A percentile compares a stretch with the other conserved stretches of the same genome.
Evolutionary conservation across 2,113 vertebrate species (phyloP).

Genomic region (Psammodynastes pulverulentus): DNA sequence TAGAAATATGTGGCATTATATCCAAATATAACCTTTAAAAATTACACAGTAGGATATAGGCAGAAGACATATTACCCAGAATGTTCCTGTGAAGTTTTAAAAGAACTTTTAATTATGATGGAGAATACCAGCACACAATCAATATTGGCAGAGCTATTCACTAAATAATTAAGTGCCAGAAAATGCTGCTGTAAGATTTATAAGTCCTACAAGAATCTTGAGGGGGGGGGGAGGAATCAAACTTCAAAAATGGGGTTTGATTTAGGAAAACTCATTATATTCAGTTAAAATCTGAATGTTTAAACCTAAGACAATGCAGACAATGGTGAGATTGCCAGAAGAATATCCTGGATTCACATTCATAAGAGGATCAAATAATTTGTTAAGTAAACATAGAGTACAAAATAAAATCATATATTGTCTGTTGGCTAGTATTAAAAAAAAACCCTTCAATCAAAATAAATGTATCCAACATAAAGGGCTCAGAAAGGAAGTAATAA

Average conservation of each 20-base stretch:
- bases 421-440: slow-evolving; percentile 24
- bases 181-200: neutral
- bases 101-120: neutral
- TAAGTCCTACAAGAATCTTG: neutral
- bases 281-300: neutral
- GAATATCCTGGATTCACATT: neutral
- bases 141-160: neutral
- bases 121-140: neutral
- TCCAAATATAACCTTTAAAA: neutral
- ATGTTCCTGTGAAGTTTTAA: neutral
- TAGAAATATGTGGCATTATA: neutral
- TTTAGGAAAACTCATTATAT: neutral
- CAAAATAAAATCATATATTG: neutral
- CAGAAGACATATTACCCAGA: neutral
- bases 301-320: slow-evolving; percentile 23
- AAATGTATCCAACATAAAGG: slow-evolving; percentile 12
- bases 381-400: neutral
- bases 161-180: neutral
- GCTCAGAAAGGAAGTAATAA: neutral
- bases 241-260: neutral
- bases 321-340: neutral
- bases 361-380: neutral
- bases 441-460: slow-evolving; percentile 5
- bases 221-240: neutral
- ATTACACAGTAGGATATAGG: neutral